phyloP scores from a whole-genome alignment of 2,888 invertebrate genomes.

The Acanthopleura granulata region DNA sequence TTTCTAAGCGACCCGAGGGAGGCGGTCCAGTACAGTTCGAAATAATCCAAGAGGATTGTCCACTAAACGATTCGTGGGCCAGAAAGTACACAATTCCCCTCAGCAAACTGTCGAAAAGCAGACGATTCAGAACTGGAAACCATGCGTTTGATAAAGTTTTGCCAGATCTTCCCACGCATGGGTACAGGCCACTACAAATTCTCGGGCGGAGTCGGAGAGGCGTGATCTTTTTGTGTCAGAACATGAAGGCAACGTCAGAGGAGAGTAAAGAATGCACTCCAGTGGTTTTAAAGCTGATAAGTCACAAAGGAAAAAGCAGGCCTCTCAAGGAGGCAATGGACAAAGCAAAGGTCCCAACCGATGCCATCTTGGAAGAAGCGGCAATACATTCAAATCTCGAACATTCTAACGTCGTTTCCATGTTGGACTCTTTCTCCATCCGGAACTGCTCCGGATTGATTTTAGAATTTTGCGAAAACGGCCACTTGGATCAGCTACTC shows the following conservation, averaged over 20 bases:
- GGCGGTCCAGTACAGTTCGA: conserved; percentile 31
- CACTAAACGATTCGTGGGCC: conserved; percentile 59
- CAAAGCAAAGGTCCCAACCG: background rate
- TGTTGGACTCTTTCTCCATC: conserved; percentile 48
- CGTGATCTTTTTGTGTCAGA: conserved; percentile 54
- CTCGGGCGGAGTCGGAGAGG: conserved; percentile 56
- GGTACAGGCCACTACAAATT: conserved; percentile 56
- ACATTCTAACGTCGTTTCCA: conserved; percentile 53
- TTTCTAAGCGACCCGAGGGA: conserved; percentile 29
- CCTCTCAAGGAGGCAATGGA: conserved; percentile 35
- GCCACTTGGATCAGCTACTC: conserved; percentile 55
- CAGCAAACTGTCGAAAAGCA: conserved; percentile 43
- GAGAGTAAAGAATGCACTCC: conserved; percentile 49
- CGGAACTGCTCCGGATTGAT: conserved; percentile 51
- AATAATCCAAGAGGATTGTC: conserved; percentile 48
- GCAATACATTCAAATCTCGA: conserved; percentile 48
- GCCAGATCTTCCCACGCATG: conserved; percentile 49
- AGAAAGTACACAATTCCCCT: conserved; percentile 54
- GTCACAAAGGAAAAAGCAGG: conserved; percentile 33
- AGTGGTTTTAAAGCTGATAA: conserved; percentile 55
- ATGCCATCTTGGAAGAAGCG: conserved; percentile 51
- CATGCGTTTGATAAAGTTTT: conserved; percentile 54
- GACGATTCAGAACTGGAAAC: conserved; percentile 53
- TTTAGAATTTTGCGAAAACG: conserved; percentile 60
- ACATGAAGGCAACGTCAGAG: conserved; percentile 38